Evolutionary conservation across 2,797 vertebrate species (phyloP), one percentile per base, ranked within the genome.

Genomic region (Crocidura indochinensis): DNA sequence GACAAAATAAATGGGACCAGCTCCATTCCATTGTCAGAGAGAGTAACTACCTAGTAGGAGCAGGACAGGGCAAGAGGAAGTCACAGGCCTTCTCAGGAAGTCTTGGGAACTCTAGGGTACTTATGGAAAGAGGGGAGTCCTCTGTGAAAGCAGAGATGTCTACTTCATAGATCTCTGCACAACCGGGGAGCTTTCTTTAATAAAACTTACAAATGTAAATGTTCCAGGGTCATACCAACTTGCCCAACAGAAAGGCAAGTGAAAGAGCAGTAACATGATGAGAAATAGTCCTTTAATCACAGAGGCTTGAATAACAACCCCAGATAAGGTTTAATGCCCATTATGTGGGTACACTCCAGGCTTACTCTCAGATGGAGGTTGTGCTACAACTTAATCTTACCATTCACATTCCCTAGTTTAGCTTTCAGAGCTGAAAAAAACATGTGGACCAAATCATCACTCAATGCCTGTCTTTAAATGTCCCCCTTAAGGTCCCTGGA

Each of bases 371-470:
- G 24, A 86, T 44, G 22, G 8, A 14, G 1, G 38, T 47, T 49
- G 3, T 72, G 4, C 51, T 62, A 53, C 51, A 51, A 20, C 49
- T 44, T 29, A 65, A 26, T 27, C 12, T 88, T 20, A 20, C 4
- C 8, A 8, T 53, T 62, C 60, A 60, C 1, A 14, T 75, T 47
- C 1, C 22, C 22, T 29, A 64, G 12, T 2, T 91, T 65, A 60
- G 29, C 29, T 56, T 15, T 79, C 76, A 26, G 17, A 64, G n/a
- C n/a, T 84, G 27, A 38, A 38, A n/a, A 92, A 96, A 49, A 69
- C 62, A 2, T 47, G 93, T 27, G 75, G 62, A 60, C 14, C 86
- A 27, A 51, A 15, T 12, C n/a, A 31, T 64, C 29, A 82, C 24
- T 44, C 80, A 89, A 74, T 46, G 51, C 38, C 8, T 15, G 46